phyloP scores from a whole-genome alignment of 1,140 invertebrate genomes.

The Brachionus manjavacas region DNA sequence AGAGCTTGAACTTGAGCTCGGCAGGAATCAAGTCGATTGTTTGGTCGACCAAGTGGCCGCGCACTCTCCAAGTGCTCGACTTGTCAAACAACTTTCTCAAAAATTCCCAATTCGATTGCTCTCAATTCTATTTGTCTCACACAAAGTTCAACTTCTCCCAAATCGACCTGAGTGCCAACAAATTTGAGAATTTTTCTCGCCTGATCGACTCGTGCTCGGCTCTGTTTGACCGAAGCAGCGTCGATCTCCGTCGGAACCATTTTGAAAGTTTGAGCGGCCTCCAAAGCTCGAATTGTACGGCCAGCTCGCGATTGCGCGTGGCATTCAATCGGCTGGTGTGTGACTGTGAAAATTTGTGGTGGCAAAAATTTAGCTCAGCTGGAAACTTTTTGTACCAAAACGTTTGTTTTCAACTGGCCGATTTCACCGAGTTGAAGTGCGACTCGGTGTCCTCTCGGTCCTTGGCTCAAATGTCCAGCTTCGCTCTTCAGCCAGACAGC shows the following conservation, averaged over 20 bases:
- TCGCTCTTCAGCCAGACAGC: not conserved
- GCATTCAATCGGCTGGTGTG: not conserved
- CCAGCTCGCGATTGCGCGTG: not conserved
- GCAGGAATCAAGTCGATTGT: not conserved
- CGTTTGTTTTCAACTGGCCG: not conserved
- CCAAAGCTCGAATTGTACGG: not conserved
- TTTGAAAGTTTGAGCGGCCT: not conserved
- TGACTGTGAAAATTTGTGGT: slow-evolving; percentile 18
- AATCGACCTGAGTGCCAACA: not conserved
- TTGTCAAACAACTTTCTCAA: not conserved
- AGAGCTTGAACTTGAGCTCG: slow-evolving; percentile 2
- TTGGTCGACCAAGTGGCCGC: slow-evolving; percentile 4
- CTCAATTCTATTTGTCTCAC: not conserved
- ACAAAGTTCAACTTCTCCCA: not conserved
- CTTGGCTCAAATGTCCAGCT: not conserved
- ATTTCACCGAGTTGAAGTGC: not conserved
- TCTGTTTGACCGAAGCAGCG: not conserved
- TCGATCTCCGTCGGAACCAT: not conserved
- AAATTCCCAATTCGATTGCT: slow-evolving; percentile 20
- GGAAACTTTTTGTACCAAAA: not conserved
- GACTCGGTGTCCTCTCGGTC: not conserved
- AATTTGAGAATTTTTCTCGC: slow-evolving; percentile 14
- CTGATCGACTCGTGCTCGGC: not conserved
- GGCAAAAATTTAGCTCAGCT: not conserved
- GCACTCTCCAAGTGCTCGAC: not conserved